A percentile compares a stretch with the other conserved stretches of the same genome.
Evolutionary conservation across 1,140 invertebrate genomes (phyloP).

Genomic region (Tetranychus urticae): DNA sequence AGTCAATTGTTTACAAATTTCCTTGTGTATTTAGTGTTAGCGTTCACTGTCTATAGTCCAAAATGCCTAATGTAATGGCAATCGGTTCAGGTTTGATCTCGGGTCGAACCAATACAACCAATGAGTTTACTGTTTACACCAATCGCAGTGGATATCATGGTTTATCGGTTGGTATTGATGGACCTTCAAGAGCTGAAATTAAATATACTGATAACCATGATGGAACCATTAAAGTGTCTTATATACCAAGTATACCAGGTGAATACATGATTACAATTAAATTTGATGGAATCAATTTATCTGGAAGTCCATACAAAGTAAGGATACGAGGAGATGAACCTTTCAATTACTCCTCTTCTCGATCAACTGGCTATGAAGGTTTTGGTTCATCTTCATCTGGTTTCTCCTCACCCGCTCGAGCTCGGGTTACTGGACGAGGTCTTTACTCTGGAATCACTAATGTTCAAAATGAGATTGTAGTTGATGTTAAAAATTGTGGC

Average conservation of each 20-base stretch:
- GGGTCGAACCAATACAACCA: neutral
- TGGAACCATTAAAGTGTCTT: constrained; percentile 77
- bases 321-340: neutral
- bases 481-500: constrained; percentile 51
- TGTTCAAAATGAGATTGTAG: constrained; percentile 51
- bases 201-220: constrained; percentile 80
- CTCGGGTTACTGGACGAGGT: neutral
- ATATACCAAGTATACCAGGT: constrained; percentile 80
- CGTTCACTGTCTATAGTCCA: neutral
- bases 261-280: constrained; percentile 91
- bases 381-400: neutral
- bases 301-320: constrained; percentile 28
- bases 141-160: constrained; percentile 61
- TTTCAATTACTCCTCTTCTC: neutral
- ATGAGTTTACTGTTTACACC: constrained; percentile 73
- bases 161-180: constrained; percentile 69
- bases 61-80: neutral
- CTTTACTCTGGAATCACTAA: constrained; percentile 1
- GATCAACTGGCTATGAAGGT: neutral
- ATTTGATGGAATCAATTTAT: constrained; percentile 85
- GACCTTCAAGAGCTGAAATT: constrained; percentile 9
- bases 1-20: too few species aligned
- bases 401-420: neutral
- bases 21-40: too few species aligned
- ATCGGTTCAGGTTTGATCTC: constrained; percentile 2